These are phyloP conservation scores for Tapirus indicus DNA, from an alignment of 2,797 vertebrate genomes.

Conservation along the genomic window DNA sequence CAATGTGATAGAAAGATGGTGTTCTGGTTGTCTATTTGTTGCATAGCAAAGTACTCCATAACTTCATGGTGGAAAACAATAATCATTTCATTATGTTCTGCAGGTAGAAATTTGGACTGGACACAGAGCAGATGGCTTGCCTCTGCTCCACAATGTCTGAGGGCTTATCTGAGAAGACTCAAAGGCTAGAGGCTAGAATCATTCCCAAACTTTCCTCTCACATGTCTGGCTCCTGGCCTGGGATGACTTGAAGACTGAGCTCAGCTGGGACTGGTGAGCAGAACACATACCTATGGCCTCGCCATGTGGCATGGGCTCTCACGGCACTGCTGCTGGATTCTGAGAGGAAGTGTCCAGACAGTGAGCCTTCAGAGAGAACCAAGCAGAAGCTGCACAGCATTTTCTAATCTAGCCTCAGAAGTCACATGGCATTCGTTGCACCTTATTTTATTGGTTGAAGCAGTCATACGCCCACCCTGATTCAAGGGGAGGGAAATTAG, in stretches of 20 bases:
- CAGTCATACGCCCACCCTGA: no score
- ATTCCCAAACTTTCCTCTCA: neutral
- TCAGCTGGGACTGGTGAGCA: neutral
- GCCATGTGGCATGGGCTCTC: neutral
- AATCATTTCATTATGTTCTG: neutral
- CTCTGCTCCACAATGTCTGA: neutral
- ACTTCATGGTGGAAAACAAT: no score
- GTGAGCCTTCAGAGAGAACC: neutral
- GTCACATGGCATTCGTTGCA: neutral
- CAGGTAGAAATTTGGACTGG: neutral
- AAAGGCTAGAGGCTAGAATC: neutral
- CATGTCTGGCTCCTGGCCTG: neutral
- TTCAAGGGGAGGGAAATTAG: neutral
- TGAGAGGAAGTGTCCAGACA: no score
- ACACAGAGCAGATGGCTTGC: neutral
- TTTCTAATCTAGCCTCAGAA: neutral
- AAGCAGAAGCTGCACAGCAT: neutral
- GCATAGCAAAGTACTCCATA: no score
- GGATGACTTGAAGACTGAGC: neutral
- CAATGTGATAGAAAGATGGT: no score
- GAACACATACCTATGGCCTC: accelerated
- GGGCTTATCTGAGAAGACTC: neutral
- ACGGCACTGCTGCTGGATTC: neutral
- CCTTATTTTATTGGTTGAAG: neutral
- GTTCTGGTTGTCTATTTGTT: no score